Evolutionary conservation across 2,888 invertebrate genomes (phyloP), one percentile per base, ranked within the genome.

Genomic region (Drosophila neonasuta): DNA sequence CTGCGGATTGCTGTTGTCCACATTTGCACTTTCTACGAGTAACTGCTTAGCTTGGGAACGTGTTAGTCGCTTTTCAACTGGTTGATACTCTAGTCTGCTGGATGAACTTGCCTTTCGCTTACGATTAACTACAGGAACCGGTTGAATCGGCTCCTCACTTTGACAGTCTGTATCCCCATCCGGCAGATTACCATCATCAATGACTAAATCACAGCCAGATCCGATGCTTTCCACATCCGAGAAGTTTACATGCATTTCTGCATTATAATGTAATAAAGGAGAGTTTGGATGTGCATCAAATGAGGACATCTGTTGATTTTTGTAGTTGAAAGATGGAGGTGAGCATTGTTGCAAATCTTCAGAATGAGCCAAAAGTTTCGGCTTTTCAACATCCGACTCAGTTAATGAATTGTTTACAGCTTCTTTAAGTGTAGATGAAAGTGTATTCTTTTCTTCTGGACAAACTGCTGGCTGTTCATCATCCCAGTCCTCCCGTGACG

Each of bases 41-140:
- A 56, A n/a, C 1, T 68, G 64, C 15, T 65, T 74, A 10, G 58
- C 51, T 32, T 62, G 73, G 3, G 11, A 32, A 3, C 74, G 58
- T 20, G 74, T 74, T 2, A 66, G 9, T 4, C 74, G 70, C 48
- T 73, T 73, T 7, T 36, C 55, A 11, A 11, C 1, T 0, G 50
- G 69, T 17, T 45, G 60, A 7, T 36, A 32, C 1, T 65, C 50
- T 3, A 9, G 1, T 24, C 32, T 13, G 29, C 48, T 52, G 11
- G 51, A 29, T 7, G 46, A 20, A 34, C 58, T 60, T 2, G 17
- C 0, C 10, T 61, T 58, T n/a, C 74, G 63, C 30, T 73, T 73
- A 5, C 74, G 69, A 17, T 57, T 73, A 9, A 6, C 9, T 9
- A 3, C 20, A 10, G 39, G 20, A 8, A n/a, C 17, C 1, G 6